Percentiles rank a stretch among this genome's conserved stretches.
Evolutionary conservation across 2,113 vertebrate species (phyloP).

Genomic region (Hippopotamus amphibius): DNA sequence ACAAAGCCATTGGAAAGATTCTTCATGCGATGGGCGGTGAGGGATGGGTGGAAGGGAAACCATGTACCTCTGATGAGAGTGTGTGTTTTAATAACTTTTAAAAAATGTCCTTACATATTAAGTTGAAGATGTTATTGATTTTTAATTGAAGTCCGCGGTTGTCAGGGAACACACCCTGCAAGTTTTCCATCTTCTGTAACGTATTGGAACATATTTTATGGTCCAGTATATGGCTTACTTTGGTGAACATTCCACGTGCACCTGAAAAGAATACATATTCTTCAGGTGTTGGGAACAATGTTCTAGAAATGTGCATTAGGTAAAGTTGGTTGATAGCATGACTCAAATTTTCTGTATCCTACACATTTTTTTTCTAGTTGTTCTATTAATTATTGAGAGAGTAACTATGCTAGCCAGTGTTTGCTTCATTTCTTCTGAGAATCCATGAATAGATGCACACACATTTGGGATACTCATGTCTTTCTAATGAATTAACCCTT

Average conservation of each 20-base stretch:
- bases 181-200: slow-evolving; percentile 30
- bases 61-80: neutral
- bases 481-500: slow-evolving; percentile 62
- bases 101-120: neutral
- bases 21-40: neutral
- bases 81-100: neutral
- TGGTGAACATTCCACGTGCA: neutral
- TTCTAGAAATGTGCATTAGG: neutral
- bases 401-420: neutral
- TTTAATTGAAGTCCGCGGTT: slow-evolving; percentile 12
- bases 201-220: neutral
- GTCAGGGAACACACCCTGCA: neutral
- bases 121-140: neutral
- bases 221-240: neutral
- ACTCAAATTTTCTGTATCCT: slow-evolving; percentile 1
- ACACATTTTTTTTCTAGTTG: neutral
- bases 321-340: neutral
- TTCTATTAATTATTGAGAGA: slow-evolving; percentile 35
- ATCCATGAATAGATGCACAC: neutral
- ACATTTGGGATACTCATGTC: neutral
- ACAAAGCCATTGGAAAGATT: neutral
- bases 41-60: neutral
- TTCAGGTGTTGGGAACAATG: neutral
- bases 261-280: neutral
- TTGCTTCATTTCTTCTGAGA: slow-evolving; percentile 53